A percentile compares a stretch with the other conserved stretches of the same genome.
These are phyloP conservation scores for Oncorhynchus gorbuscha DNA, from an alignment of 2,113 vertebrate species.

Conservation along the genomic window DNA sequence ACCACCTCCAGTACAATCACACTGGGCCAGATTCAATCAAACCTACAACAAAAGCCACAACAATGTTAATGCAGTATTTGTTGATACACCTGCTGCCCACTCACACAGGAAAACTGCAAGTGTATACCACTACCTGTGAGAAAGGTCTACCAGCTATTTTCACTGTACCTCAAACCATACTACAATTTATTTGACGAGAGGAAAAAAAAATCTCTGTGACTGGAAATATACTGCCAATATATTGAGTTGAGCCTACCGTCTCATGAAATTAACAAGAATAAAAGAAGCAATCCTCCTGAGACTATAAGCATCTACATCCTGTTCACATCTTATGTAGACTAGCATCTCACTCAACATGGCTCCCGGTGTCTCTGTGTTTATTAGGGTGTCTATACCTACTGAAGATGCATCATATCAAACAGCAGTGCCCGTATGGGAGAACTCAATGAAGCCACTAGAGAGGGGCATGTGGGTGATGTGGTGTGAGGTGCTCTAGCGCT, in stretches of 20 bases:
- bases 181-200: neutral
- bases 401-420: neutral
- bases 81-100: slow-evolving; percentile 29
- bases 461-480: neutral
- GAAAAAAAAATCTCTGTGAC: too few species aligned
- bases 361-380: too few species aligned
- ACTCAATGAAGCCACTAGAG: neutral
- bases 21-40: slow-evolving; percentile 47
- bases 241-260: too few species aligned
- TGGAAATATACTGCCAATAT: too few species aligned
- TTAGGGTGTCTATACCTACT: too few species aligned
- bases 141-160: neutral
- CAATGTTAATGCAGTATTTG: slow-evolving; percentile 30
- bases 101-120: neutral
- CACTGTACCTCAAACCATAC: neutral
- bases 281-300: too few species aligned
- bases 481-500: neutral
- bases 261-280: too few species aligned
- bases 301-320: too few species aligned
- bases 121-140: neutral
- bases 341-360: too few species aligned
- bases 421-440: neutral
- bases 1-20: slow-evolving; percentile 40
- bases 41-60: slow-evolving; percentile 5
- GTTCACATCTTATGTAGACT: too few species aligned